These are phyloP conservation scores for Balaenoptera acutorostrata DNA, from an alignment of 2,113 vertebrate species.

Conservation along the genomic window DNA sequence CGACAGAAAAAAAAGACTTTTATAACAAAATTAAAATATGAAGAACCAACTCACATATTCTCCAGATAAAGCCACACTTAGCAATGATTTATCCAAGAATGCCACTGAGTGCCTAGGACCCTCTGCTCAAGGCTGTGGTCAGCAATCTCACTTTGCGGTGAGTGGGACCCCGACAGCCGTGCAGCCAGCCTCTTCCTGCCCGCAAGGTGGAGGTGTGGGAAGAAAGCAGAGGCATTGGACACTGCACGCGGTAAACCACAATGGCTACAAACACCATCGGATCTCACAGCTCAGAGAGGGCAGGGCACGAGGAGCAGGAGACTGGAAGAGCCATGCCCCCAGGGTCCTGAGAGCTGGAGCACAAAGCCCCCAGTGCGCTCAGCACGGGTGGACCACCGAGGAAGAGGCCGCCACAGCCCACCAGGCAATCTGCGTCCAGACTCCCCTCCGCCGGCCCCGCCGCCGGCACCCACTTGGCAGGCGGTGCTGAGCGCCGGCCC, in stretches of 20 bases:
- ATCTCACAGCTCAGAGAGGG: background rate
- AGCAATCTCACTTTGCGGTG: fast-evolving
- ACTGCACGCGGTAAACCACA: background rate
- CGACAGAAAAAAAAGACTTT: background rate
- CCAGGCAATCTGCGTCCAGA: fast-evolving
- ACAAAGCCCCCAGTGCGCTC: fast-evolving
- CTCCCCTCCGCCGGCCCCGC: background rate
- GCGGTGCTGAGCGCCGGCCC: background rate
- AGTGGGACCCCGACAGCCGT: fast-evolving
- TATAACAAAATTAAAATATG: background rate
- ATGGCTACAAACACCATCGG: fast-evolving
- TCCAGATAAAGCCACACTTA: background rate
- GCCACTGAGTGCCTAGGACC: background rate
- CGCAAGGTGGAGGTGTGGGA: fast-evolving
- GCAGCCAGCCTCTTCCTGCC: no score
- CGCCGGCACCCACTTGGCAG: fast-evolving
- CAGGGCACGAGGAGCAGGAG: fast-evolving
- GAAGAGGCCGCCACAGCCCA: fast-evolving
- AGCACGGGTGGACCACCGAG: fast-evolving
- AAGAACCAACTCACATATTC: background rate
- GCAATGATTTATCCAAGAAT: background rate
- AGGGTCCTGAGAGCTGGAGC: background rate
- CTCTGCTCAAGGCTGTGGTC: fast-evolving
- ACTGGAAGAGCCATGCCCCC: fast-evolving
- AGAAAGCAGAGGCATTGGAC: background rate